phyloP scores from a whole-genome alignment of 2,888 invertebrate genomes.

The Biston betularia region DNA sequence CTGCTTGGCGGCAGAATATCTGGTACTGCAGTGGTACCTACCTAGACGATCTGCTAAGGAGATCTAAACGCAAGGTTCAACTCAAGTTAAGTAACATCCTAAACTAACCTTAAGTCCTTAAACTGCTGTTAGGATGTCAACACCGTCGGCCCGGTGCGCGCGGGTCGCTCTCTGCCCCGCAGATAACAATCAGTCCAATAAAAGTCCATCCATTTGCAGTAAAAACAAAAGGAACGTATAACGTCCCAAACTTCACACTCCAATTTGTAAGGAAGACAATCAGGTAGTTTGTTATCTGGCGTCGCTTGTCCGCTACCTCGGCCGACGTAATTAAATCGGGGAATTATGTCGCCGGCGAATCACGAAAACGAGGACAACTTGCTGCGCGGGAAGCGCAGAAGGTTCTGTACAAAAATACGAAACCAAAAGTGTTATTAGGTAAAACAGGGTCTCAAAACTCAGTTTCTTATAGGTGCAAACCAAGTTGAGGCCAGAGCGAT shows the following conservation, averaged over 20 bases:
- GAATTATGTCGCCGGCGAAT: slow-evolving; percentile 65
- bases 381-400: too few species aligned
- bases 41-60: too few species aligned
- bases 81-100: too few species aligned
- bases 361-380: slow-evolving; percentile 38
- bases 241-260: slow-evolving; percentile 30
- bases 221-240: slow-evolving; percentile 9
- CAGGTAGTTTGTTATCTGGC: slow-evolving; percentile 9
- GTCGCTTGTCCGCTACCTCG: slow-evolving; percentile 14
- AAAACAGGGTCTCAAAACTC: too few species aligned
- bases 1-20: too few species aligned
- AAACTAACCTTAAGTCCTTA: too few species aligned
- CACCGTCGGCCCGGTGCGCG: background rate
- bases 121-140: too few species aligned
- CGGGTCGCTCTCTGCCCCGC: background rate
- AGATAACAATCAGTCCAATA: slow-evolving; percentile 1
- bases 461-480: too few species aligned
- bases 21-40: too few species aligned
- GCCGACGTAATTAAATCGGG: slow-evolving; percentile 69
- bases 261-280: slow-evolving; percentile 37
- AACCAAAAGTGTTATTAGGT: background rate
- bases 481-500: too few species aligned
- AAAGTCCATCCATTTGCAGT: background rate
- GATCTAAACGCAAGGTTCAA: too few species aligned
- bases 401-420: slow-evolving; percentile 33